Evolutionary conservation across 92 coral and sea anemone species (phyloP), one percentile per base, ranked within the genome.

Genomic region (Actinernus sp.): DNA sequence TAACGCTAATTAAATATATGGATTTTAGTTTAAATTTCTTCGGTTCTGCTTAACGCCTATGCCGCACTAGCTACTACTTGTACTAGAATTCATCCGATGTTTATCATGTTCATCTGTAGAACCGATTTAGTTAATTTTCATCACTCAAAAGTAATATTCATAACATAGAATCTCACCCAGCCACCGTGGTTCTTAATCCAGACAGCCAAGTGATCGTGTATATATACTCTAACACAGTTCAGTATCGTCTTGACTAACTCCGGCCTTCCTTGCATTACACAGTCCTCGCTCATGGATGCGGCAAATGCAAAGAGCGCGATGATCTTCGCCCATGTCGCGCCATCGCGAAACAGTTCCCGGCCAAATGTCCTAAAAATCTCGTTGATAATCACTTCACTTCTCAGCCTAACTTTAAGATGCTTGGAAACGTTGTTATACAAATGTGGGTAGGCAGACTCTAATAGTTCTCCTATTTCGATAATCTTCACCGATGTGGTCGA

Each of bases 171-270:
- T 5, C 98, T 64, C 75, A 93, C 98, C 98, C 98, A 93, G n/a
- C 98, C 98, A 2, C 90, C 93, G 51, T 86, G 90, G 26, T 88
- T 76, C 39, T 72, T 69, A 5, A 93, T 93, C 98, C 98, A 93
- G 14, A 83, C 97, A 3, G 91, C 93, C 54, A 93, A 61, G 61
- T 93, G 92, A 54, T 87, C 97, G 45, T 82, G 71, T 25, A 87
- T 89, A 46, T 91, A 93, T 10, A 65, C 47, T 22, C 93, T 74
- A 11, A 93, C 87, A 30, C 89, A 89, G 79, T 69, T 87, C 14
- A 93, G 47, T 23, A 91, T 81, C 30, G 82, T 70, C 61, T 91
- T 88, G 26, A 93, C 97, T 28, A 82, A 79, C 43, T 91, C 98
- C 56, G 90, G 88, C 46, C 93, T 66, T 6, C 97, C 95, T 29